Conservation (phyloP, 2,888 invertebrate genomes). For the Agriotes lineatus region DNA sequence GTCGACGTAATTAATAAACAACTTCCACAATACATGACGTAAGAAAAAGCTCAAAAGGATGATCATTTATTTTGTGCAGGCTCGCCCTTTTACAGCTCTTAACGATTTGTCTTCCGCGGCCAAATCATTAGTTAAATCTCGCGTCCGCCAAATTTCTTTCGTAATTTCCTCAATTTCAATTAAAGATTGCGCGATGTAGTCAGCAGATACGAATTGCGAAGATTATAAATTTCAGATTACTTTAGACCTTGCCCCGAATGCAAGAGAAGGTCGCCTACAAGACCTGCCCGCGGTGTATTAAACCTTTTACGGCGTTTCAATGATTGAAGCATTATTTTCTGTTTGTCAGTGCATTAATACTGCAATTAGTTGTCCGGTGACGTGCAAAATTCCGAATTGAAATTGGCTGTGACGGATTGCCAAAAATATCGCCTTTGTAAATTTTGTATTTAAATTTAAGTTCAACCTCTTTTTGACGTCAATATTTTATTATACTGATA, state of each 20-base stretch:
- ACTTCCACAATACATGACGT: neutral
- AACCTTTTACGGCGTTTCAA: conserved; percentile 45
- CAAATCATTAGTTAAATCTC: neutral
- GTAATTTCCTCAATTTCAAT: conserved; percentile 5
- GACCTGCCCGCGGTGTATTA: conserved; percentile 38
- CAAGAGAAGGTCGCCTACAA: conserved; percentile 49
- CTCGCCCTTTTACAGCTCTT: neutral
- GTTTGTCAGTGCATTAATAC: neutral
- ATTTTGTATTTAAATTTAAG: neutral
- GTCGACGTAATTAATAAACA: neutral
- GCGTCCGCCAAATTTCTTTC: conserved; percentile 16
- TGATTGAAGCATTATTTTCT: conserved; percentile 35
- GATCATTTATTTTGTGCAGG: neutral
- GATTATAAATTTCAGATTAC: conserved; percentile 25
- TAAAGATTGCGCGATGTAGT: neutral
- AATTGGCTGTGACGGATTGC: neutral
- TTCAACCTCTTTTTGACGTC: neutral
- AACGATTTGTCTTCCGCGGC: neutral
- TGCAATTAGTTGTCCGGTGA: neutral
- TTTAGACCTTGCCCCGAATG: conserved; percentile 52
- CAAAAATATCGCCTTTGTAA: neutral
- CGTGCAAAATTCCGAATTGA: neutral
- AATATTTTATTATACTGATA: too few species aligned
- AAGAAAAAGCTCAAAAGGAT: neutral
- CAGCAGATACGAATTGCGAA: conserved; percentile 5